Evolutionary conservation across 2,797 vertebrate genomes (phyloP).

Genomic region (Otolemur crassicaudatus): DNA sequence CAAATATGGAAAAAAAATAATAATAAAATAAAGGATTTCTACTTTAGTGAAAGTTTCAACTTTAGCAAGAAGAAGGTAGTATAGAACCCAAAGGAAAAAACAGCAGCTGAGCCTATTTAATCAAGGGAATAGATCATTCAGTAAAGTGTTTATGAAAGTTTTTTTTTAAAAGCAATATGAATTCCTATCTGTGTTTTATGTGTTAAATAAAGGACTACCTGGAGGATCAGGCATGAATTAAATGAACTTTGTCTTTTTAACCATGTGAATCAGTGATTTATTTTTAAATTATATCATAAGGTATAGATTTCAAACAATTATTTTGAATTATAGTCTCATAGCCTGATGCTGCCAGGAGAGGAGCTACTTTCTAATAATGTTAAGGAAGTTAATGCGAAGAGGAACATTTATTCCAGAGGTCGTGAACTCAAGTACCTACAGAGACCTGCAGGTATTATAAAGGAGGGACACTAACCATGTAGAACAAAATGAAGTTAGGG

Average conservation of each 20-base stretch:
- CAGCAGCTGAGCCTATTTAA: background rate
- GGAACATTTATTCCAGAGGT: conserved; percentile 2
- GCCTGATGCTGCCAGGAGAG: background rate
- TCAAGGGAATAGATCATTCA: conserved; percentile 51
- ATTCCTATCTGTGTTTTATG: conserved; percentile 18
- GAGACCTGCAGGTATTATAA: background rate
- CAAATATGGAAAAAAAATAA: background rate
- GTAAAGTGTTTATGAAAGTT: background rate
- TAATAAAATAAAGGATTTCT: background rate
- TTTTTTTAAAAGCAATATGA: conserved; percentile 25
- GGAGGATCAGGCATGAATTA: conserved; percentile 13
- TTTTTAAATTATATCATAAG: conserved; percentile 51
- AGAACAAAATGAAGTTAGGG: background rate
- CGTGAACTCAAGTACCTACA: background rate
- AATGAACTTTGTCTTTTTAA: conserved; percentile 53
- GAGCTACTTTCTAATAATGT: conserved; percentile 55
- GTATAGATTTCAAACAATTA: conserved; percentile 60
- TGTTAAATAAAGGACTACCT: background rate
- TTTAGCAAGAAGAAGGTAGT: background rate
- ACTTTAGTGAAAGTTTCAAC: background rate
- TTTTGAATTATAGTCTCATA: conserved; percentile 58
- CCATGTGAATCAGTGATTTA: conserved; percentile 58
- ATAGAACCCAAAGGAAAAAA: background rate
- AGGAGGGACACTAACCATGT: background rate
- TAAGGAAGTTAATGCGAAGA: conserved; percentile 35